Evolutionary conservation across 2,797 vertebrate genomes (phyloP), one percentile per base, ranked within the genome.

Genomic region (Lycodopsis pacificus): DNA sequence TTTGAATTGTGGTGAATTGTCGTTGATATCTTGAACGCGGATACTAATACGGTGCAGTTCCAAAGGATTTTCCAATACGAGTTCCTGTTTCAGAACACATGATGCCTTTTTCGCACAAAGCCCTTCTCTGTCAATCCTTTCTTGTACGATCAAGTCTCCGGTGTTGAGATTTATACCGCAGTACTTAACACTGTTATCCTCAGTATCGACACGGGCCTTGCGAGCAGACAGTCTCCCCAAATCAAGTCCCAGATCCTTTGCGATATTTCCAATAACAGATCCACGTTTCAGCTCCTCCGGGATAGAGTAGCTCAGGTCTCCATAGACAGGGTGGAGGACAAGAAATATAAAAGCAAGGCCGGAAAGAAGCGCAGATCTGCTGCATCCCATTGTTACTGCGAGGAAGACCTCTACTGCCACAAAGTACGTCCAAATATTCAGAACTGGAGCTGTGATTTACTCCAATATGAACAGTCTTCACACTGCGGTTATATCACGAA

Each of bases 1-100:
- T 6, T 89, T 85, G 77, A 95, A 96, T n/a, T 83, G 86, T 0
- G 95, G 95, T 3, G 83, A 68, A 53, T 96, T 95, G 30, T 96
- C 95, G 82, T 96, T 96, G 20, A 95, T 85, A 66, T 96, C 95
- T 3, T 86, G 75, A 51, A 95, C 89, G 58, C 92, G 91, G 13
- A 96, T 72, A 48, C 80, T 91, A 22, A 95, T 65, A 25, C 86
- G 84, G 32, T 92, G 94, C 12, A 96, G 73, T 65, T 96, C 93
- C n/a, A 95, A 75, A 2, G 63, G 94, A 70, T 94, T 94, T 83
- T 95, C 94, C 8, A 95, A 49, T 0, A 96, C 92, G 2, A 96
- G 68, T 40, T 96, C 95, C 79, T 94, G 93, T 68, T 89, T 94
- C 14, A 96, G 46, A 48, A 77, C 68, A 72, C 93, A 94, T 2